These are phyloP conservation scores for Melanophora roralis DNA, from an alignment of 2,888 invertebrate genomes.

Conservation along the genomic window DNA sequence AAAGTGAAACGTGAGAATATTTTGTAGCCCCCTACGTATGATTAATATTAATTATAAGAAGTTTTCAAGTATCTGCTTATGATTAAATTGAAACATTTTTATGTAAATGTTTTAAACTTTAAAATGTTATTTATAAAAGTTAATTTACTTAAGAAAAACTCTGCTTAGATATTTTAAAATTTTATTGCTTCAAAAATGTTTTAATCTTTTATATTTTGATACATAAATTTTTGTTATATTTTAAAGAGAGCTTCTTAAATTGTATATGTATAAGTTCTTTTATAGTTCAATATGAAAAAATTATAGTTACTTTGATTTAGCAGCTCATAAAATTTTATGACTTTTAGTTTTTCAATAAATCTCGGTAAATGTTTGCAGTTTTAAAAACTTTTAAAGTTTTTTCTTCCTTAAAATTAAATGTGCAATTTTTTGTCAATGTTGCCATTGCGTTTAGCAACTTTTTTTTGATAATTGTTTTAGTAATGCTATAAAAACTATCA, in stretches of 20 bases:
- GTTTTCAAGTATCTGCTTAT: no score
- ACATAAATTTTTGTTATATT: neutral
- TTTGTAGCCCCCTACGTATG: no score
- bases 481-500: conserved; percentile 50
- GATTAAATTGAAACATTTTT: no score
- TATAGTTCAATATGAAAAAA: neutral
- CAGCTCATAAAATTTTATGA: conserved; percentile 59
- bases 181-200: neutral
- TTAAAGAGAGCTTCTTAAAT: neutral
- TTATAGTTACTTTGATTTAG: conserved; percentile 54
- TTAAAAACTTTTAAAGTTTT: neutral
- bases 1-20: no score
- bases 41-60: no score
- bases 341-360: conserved; percentile 46
- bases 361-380: conserved; percentile 1
- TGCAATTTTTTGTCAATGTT: neutral
- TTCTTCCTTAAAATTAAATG: neutral
- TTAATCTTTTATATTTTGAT: neutral
- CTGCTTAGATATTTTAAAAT: neutral
- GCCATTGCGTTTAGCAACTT: conserved; percentile 37
- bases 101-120: no score
- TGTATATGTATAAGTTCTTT: conserved; percentile 12
- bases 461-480: conserved; percentile 55
- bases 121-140: no score
- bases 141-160: no score